Conservation (phyloP, 37 sponge, comb jelly and placozoan species). For the Dysidea cf. avara region DNA sequence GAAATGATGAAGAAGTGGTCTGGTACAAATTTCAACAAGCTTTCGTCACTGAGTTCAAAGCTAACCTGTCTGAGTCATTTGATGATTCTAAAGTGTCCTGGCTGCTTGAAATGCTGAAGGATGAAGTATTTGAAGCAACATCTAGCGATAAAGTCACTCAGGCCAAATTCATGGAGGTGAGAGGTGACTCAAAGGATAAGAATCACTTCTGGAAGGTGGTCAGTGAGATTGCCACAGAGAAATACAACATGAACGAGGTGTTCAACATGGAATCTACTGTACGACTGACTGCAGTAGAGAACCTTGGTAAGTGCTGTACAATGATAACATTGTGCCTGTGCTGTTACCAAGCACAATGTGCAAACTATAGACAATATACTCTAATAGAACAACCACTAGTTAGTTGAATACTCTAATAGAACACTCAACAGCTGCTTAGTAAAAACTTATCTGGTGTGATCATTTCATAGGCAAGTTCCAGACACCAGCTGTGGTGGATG, state of each 20-base stretch:
- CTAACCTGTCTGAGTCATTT: slow-evolving; percentile 49
- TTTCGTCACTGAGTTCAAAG: slow-evolving; percentile 64
- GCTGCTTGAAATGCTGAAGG: slow-evolving; percentile 71
- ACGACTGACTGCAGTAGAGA: slow-evolving; percentile 88
- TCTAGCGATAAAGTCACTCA: slow-evolving; percentile 36
- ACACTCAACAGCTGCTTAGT: too few species aligned
- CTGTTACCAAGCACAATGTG: background rate
- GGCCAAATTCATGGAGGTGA: slow-evolving; percentile 61
- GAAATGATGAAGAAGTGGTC: slow-evolving; percentile 41
- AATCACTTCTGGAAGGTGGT: slow-evolving; percentile 62
- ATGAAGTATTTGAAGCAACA: slow-evolving; percentile 65
- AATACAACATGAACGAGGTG: slow-evolving; percentile 90
- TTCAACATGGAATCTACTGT: slow-evolving; percentile 92
- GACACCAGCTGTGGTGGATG: slow-evolving; percentile 87
- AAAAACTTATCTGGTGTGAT: too few species aligned
- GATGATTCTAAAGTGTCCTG: slow-evolving; percentile 69
- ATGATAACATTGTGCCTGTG: too few species aligned
- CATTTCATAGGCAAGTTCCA: slow-evolving; percentile 70
- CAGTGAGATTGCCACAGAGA: slow-evolving; percentile 70
- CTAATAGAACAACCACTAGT: too few species aligned
- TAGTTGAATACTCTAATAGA: too few species aligned
- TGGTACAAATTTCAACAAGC: slow-evolving; percentile 73
- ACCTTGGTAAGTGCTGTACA: slow-evolving; percentile 72
- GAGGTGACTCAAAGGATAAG: slow-evolving; percentile 57
- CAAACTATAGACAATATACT: slow-evolving; percentile 2